Conservation (phyloP, 1,140 invertebrate genomes). For the Cydia pomonella region DNA sequence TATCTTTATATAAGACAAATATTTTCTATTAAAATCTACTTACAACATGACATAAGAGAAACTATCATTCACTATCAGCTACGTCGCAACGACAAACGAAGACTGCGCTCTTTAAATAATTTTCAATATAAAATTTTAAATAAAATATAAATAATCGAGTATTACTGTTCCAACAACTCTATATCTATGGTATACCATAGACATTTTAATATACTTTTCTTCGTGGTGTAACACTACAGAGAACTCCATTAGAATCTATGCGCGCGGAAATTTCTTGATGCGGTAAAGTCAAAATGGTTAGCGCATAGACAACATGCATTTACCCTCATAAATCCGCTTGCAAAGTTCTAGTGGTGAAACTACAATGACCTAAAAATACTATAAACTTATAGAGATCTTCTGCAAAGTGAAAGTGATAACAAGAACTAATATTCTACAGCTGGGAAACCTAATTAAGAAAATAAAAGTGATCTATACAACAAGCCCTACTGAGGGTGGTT, state of each 20-base stretch:
- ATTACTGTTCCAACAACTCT: slow-evolving; percentile 78
- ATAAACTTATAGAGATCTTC: slow-evolving; percentile 65
- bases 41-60: slow-evolving; percentile 71
- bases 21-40: slow-evolving; percentile 75
- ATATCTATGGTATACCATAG: slow-evolving; percentile 71
- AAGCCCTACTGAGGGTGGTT: slow-evolving; percentile 39
- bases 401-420: slow-evolving; percentile 30
- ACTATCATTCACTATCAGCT: slow-evolving; percentile 59
- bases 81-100: slow-evolving; percentile 68
- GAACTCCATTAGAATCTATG: not conserved
- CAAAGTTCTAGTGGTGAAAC: slow-evolving; percentile 40
- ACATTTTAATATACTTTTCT: slow-evolving; percentile 61
- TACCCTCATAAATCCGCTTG: not conserved
- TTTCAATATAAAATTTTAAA: slow-evolving; percentile 66
- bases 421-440: slow-evolving; percentile 15
- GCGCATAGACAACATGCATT: not conserved
- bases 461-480: slow-evolving; percentile 44
- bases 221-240: slow-evolving; percentile 62
- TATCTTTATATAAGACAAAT: slow-evolving; percentile 67
- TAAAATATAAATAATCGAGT: slow-evolving; percentile 80
- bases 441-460: slow-evolving; percentile 26
- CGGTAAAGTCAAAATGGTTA: not conserved
- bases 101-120: slow-evolving; percentile 62
- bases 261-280: not conserved
- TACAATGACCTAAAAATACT: slow-evolving; percentile 57